phyloP scores from a whole-genome alignment of 1,140 invertebrate species.

The Orussus abietinus region DNA sequence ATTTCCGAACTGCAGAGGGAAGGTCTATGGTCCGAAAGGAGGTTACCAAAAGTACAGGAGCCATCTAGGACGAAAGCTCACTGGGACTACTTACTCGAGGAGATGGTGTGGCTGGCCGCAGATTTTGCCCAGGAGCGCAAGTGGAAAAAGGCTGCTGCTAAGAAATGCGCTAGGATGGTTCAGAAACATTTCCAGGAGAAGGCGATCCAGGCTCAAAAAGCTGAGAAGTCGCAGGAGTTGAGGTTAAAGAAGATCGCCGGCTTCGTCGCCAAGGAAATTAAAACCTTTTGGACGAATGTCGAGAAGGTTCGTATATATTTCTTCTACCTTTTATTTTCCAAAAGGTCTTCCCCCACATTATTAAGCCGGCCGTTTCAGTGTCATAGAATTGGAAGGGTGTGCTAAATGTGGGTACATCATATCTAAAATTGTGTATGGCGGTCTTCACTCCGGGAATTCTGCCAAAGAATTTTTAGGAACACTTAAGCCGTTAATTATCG shows the following conservation, averaged over 20 bases:
- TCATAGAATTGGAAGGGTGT: slow-evolving; percentile 42
- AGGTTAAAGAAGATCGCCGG: slow-evolving; percentile 83
- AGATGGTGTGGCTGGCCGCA: slow-evolving; percentile 96
- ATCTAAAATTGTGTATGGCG: slow-evolving; percentile 25
- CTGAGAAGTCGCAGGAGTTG: slow-evolving; percentile 87
- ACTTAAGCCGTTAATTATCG: no score
- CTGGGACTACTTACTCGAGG: slow-evolving; percentile 98
- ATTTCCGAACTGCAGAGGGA: slow-evolving; percentile 84
- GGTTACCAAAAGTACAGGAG: slow-evolving; percentile 90
- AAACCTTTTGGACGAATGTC: slow-evolving; percentile 94
- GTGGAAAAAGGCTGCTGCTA: slow-evolving; percentile 94
- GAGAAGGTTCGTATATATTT: slow-evolving; percentile 68
- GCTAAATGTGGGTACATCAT: slow-evolving; percentile 54
- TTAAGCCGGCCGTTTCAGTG: slow-evolving; percentile 50
- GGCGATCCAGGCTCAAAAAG: slow-evolving; percentile 80
- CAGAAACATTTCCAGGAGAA: slow-evolving; percentile 96
- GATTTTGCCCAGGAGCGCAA: slow-evolving; percentile 97
- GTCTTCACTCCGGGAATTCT: slow-evolving; percentile 12
- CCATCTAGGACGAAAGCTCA: slow-evolving; percentile 88
- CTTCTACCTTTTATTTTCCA: slow-evolving; percentile 9
- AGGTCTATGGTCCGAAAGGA: slow-evolving; percentile 88
- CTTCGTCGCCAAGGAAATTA: slow-evolving; percentile 88
- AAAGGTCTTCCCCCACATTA: slow-evolving; percentile 42
- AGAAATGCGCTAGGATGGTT: slow-evolving; percentile 88
- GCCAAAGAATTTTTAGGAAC: slow-evolving; percentile 30